A percentile compares a stretch with the other conserved stretches of the same genome.
These are phyloP conservation scores for Spinus pinus DNA, from an alignment of 2,797 vertebrate genomes.

Conservation along the genomic window DNA sequence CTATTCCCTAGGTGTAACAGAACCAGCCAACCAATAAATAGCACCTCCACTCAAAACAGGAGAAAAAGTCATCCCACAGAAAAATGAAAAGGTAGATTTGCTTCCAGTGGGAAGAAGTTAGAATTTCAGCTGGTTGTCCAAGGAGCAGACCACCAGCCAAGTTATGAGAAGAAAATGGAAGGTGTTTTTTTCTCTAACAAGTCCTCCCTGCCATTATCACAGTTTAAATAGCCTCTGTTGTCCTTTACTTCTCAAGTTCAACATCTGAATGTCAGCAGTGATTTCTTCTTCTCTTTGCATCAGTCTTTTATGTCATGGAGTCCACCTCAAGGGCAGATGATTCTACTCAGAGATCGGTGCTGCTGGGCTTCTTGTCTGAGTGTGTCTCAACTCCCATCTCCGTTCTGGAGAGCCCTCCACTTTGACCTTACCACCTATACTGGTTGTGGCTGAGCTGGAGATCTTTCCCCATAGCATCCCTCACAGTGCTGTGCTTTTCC, in stretches of 20 bases:
- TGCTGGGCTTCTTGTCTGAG: background rate
- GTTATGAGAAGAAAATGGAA: background rate
- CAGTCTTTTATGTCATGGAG: background rate
- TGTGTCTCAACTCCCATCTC: background rate
- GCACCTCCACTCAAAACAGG: background rate
- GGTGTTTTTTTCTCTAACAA: background rate
- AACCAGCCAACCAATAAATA: background rate
- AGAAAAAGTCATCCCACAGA: background rate
- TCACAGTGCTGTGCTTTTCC: background rate
- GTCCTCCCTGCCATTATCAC: background rate
- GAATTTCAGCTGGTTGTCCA: background rate
- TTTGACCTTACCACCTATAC: background rate
- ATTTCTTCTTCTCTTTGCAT: background rate
- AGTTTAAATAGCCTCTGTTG: background rate
- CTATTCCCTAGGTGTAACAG: background rate
- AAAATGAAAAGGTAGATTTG: background rate
- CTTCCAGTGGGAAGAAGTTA: background rate
- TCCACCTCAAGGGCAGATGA: background rate
- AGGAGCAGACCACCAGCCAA: background rate
- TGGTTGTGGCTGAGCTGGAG: background rate
- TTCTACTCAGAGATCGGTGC: background rate
- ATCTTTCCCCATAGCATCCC: background rate
- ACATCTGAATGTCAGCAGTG: background rate
- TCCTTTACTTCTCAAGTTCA: background rate
- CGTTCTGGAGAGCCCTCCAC: background rate